Conservation (phyloP, 2,888 invertebrate genomes). For the Priocnemis perturbator region DNA sequence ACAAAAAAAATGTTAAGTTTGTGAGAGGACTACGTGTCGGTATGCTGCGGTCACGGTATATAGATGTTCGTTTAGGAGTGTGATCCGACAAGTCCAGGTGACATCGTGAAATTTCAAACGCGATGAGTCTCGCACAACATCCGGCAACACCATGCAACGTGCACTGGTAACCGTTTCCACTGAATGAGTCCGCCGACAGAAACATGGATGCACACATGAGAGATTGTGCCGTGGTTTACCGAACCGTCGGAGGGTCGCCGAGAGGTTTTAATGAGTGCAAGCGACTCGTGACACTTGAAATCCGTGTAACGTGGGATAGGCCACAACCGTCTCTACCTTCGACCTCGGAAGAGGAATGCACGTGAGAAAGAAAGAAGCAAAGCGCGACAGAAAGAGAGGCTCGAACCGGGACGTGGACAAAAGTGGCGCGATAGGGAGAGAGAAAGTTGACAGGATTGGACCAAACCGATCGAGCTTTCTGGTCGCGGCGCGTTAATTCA, state of each 20-base stretch:
- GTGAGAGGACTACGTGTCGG: no score
- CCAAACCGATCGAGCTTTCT: conserved; percentile 39
- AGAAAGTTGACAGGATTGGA: conserved; percentile 24
- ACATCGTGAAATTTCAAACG: no score
- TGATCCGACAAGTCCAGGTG: no score
- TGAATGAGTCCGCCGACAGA: neutral
- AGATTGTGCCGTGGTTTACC: conserved; percentile 4
- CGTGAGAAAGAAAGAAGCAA: conserved; percentile 4
- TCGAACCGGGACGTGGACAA: neutral
- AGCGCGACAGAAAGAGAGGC: neutral
- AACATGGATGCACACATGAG: conserved; percentile 5
- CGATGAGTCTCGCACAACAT: no score
- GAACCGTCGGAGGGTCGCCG: conserved; percentile 4
- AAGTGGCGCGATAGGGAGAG: conserved; percentile 8
- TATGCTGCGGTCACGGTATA: no score
- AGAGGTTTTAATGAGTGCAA: conserved; percentile 41
- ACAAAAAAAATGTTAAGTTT: no score
- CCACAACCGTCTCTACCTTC: conserved; percentile 42
- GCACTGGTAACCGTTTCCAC: conserved; percentile 17
- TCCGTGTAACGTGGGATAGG: conserved; percentile 22
- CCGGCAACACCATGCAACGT: no score
- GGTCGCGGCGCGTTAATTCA: conserved; percentile 64
- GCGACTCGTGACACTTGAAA: conserved; percentile 35
- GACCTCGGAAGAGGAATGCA: conserved; percentile 27
- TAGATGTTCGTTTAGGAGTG: no score